A percentile compares a stretch with the other conserved stretches of the same genome.
phyloP scores from a whole-genome alignment of 2,797 vertebrate species.

The Pelochelys cantorii region DNA sequence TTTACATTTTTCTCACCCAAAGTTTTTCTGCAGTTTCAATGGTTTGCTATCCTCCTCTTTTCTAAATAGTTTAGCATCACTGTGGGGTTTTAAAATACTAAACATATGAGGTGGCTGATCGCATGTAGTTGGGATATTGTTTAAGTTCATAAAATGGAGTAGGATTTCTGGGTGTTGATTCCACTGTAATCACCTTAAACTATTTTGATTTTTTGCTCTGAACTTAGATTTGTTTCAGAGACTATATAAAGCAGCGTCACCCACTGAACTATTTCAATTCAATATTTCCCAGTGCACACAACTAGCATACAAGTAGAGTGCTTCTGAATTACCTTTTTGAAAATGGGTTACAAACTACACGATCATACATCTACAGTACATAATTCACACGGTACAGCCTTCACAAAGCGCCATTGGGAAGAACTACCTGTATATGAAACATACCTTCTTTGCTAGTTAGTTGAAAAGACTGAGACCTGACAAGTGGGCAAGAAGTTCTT shows the following conservation, averaged over 20 bases:
- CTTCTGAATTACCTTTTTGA: not conserved
- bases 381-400: accelerated
- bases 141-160: not conserved
- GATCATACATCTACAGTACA: not conserved
- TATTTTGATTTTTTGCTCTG: not conserved
- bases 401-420: not conserved
- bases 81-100: not conserved
- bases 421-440: not conserved
- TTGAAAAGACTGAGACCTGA: constrained; percentile 97
- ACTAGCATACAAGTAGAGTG: not conserved
- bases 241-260: not conserved
- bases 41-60: not conserved
- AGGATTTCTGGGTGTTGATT: not conserved
- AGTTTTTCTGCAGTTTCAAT: not conserved
- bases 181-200: not conserved
- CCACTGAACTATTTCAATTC: not conserved
- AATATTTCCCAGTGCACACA: not conserved
- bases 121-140: not conserved
- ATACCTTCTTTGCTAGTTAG: constrained; percentile 93
- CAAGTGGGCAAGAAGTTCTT: constrained; percentile 93
- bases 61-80: not conserved
- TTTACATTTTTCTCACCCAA: not conserved
- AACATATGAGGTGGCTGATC: not conserved
- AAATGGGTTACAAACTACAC: not conserved
- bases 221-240: not conserved